These are phyloP conservation scores for Phenganax marumi DNA, from an alignment of 92 coral and sea anemone genomes.

Conservation along the genomic window DNA sequence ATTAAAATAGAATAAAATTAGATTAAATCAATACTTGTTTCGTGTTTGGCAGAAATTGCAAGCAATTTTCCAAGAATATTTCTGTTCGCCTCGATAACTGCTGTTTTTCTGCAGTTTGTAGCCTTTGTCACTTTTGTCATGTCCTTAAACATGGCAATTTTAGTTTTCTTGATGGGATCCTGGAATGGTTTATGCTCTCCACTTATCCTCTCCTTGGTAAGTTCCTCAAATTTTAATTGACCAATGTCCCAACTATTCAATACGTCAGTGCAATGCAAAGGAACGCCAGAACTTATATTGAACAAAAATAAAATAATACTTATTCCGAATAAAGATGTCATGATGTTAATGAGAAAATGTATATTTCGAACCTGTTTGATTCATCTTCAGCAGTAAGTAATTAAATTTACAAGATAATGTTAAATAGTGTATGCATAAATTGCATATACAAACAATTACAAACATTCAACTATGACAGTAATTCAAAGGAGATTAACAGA, in stretches of 20 bases:
- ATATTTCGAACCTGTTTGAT: too few relatives aligned
- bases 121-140: constrained; percentile 2
- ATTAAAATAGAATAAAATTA: too few relatives aligned
- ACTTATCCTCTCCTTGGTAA: constrained; percentile 9
- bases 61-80: constrained; percentile 8
- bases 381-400: too few relatives aligned
- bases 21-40: constrained; percentile 8
- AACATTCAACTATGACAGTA: too few relatives aligned
- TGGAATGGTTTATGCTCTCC: constrained; percentile 3
- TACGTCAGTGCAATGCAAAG: constrained; percentile 6
- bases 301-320: too few relatives aligned
- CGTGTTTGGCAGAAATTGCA: constrained; percentile 21
- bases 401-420: too few relatives aligned
- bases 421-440: too few relatives aligned
- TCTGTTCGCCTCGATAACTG: constrained; percentile 16
- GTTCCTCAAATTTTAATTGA: neutral
- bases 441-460: too few relatives aligned
- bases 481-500: too few relatives aligned
- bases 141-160: constrained; percentile 16
- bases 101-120: neutral
- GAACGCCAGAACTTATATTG: constrained; percentile 13
- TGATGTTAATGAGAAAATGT: too few relatives aligned
- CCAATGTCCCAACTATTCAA: neutral
- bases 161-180: constrained; percentile 9
- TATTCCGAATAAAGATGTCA: too few relatives aligned